Base-by-base conservation (phyloP, 2,888 invertebrate genomes). In the Ecliptopera silaceata region DNA sequence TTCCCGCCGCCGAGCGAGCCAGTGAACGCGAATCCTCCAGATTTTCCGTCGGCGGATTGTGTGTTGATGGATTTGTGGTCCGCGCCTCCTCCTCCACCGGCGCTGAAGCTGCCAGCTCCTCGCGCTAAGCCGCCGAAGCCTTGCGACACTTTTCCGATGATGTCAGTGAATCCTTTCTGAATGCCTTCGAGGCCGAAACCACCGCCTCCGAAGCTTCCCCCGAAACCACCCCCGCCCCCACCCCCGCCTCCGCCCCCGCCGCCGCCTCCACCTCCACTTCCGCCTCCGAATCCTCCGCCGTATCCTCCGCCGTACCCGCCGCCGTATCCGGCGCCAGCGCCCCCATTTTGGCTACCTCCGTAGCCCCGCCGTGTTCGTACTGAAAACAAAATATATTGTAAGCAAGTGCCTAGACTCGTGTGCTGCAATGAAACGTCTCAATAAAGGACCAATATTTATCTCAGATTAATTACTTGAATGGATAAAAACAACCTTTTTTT, bases 1-100 rank as follows among this genome's bases (percentile, higher is more conserved):
- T 84, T 84, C 0, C 81, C 82, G 18, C 79, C 79, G 4, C 70
- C 76, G n/a, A 84, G 63, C 1, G 74, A 74, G 13, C 90, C 90
- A 20, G 88, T 88, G 56, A 84, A 89, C 2, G 87, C 88, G 55
- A 84, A 88, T 1, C 88, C 90, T 52, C 88, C 88, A 50, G 90
- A 90, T 61, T 85, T 89, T 53, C 88, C 88, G 53, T 89, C 88
- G 22, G 84, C 80, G 15, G 88, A 86, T 61, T 85, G 81, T 0
- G 85, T 82, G 58, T 80, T 83, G 18, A 89, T 74, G 1, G 79
- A 74, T 70, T 87, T 86, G 51, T 77, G 79, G 26, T 22, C 20
- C 6, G 20, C 41, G 12, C 22, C 41, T 2, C 20, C 13, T 12
- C 42, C 42, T 4, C 72, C 70, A 3, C 70, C 68, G n/a, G 69